phyloP scores from a whole-genome alignment of 2,888 invertebrate species.

The Blastobasis adustella region DNA sequence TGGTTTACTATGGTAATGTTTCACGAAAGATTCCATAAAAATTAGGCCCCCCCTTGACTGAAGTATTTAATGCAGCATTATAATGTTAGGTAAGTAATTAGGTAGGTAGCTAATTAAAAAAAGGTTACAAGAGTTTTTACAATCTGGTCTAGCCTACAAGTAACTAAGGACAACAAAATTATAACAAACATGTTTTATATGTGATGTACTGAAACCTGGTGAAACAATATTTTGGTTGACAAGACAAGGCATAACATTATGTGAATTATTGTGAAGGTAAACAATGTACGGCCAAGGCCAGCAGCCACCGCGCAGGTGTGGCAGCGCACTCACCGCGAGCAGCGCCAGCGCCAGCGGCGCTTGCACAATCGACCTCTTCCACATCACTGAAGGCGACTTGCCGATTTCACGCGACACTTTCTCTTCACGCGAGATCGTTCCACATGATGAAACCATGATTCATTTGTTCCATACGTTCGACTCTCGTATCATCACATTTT shows the following conservation, averaged over 20 bases:
- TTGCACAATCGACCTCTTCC: slow-evolving; percentile 73
- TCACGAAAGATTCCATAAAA: too few relatives aligned
- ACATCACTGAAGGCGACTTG: slow-evolving; percentile 70
- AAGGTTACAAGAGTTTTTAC: too few relatives aligned
- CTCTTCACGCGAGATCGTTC: slow-evolving; percentile 48
- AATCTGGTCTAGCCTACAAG: too few relatives aligned
- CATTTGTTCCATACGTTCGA: slow-evolving; percentile 19
- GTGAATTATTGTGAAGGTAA: not conserved
- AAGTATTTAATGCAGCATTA: too few relatives aligned
- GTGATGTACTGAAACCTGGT: too few relatives aligned
- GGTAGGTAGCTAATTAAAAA: too few relatives aligned
- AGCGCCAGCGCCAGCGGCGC: slow-evolving; percentile 37
- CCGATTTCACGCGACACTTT: slow-evolving; percentile 69
- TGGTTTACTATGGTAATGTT: too few relatives aligned
- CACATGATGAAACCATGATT: slow-evolving; percentile 37
- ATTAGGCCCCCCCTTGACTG: too few relatives aligned
- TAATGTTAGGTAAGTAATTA: too few relatives aligned
- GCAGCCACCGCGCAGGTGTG: not conserved
- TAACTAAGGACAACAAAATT: too few relatives aligned
- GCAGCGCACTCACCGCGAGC: slow-evolving; percentile 40
- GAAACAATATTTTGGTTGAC: too few relatives aligned
- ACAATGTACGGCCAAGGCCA: not conserved
- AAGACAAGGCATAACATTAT: not conserved
- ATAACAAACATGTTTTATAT: too few relatives aligned
- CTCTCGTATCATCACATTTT: slow-evolving; percentile 38